These are phyloP conservation scores for Myotis yumanensis DNA, from an alignment of 2,113 vertebrate genomes.

Conservation along the genomic window DNA sequence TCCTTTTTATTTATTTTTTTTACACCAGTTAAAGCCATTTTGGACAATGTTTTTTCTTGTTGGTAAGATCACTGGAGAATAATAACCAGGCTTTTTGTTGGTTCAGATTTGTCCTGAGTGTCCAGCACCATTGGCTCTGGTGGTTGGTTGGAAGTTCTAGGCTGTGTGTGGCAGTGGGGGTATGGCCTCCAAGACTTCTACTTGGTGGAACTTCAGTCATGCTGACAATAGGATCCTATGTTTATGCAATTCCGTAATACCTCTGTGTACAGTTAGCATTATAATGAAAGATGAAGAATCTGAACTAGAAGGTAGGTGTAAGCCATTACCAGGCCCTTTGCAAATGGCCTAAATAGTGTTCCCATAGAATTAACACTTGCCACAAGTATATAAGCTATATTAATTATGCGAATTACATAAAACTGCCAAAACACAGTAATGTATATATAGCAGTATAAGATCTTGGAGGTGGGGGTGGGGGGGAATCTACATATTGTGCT, in stretches of 20 bases:
- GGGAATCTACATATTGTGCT: constrained; percentile 87
- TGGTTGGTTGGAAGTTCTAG: constrained; percentile 69
- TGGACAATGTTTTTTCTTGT: not conserved
- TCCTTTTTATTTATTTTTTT: constrained; percentile 54
- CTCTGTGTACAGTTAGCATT: constrained; percentile 78
- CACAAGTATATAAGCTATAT: constrained; percentile 71
- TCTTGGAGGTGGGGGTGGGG: constrained; percentile 27
- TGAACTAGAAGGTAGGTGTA: constrained; percentile 80
- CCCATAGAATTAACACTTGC: constrained; percentile 66
- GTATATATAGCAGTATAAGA: constrained; percentile 81
- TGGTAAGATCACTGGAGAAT: not conserved
- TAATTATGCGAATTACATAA: constrained; percentile 79
- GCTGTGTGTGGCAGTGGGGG: constrained; percentile 72
- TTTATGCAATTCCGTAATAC: constrained; percentile 81
- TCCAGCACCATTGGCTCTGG: constrained; percentile 70
- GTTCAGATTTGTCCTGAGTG: constrained; percentile 23
- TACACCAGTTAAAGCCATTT: constrained; percentile 45
- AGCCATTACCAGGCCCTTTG: constrained; percentile 68
- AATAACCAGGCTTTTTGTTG: not conserved
- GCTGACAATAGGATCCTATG: constrained; percentile 69
- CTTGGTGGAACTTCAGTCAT: constrained; percentile 38
- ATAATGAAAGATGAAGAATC: constrained; percentile 67
- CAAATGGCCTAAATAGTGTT: constrained; percentile 73
- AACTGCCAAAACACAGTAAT: constrained; percentile 83
- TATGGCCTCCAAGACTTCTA: constrained; percentile 47